Evolutionary conservation across 2,888 invertebrate species (phyloP), one percentile per base, ranked within the genome.

Genomic region (Cryptocephalus primarius): DNA sequence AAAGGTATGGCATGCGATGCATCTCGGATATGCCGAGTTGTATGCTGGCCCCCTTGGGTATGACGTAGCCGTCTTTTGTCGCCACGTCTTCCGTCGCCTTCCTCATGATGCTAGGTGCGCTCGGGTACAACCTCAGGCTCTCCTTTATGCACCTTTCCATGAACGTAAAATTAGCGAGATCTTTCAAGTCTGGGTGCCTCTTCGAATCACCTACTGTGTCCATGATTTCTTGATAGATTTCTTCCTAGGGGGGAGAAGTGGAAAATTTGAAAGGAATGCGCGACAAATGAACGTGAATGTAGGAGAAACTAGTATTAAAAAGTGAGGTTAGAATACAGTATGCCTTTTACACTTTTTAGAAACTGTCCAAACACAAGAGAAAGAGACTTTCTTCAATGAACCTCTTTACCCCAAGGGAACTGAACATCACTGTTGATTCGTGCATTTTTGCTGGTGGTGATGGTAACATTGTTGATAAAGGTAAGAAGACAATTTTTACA

Each of bases 141-240:
- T 58, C 59, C 46, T 57, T 58, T 8, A 59, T 49, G 40, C 58
- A 59, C 11, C 56, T 42, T 54, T 83, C 83, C 51, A 82, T 68
- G 53, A 80, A 82, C 43, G 74, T 72, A 74, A 83, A 75, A 42
- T 76, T 73, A 52, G 75, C 65, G 8, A 83, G 65, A 49, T 78
- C 77, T 40, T 75, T 73, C 66, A 77, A 74, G 1, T 72, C 74
- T 9, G 51, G 51, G 1, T 74, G 72, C 34, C 45, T 48, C 0
- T 72, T 60, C 22, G 3, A 22, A 6, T 22, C 22, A 1, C 51
- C 56, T 8, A 56, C 33, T 3, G 55, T 39, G 14, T 50, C 49
- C 8, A 46, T 9, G 9, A 58, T 49, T 54, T 57, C 57, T 40
- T 52, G 41, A 11, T 50, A 48, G n/a, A 55, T 45, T 45, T 54